These are phyloP conservation scores for Coleophora deauratella DNA, from an alignment of 2,888 invertebrate genomes.

Conservation along the genomic window DNA sequence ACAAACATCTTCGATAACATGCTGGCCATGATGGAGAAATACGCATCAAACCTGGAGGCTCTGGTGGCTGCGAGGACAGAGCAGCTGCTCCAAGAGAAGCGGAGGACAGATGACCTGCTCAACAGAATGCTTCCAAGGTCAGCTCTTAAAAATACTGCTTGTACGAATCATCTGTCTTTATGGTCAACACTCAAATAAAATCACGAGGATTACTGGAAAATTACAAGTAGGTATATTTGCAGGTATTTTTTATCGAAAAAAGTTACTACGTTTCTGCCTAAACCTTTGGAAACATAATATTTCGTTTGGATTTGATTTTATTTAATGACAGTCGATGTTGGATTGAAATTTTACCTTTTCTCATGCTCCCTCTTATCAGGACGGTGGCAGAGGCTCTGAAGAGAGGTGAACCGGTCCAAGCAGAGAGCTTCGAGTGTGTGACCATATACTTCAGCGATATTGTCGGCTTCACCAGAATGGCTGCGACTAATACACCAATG, in stretches of 20 bases:
- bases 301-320: too few species aligned
- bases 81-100: slow-evolving; percentile 86
- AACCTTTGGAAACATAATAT: too few species aligned
- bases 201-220: too few species aligned
- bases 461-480: slow-evolving; percentile 87
- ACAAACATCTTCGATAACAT: slow-evolving; percentile 92
- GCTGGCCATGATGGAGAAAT: slow-evolving; percentile 93
- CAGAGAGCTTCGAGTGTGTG: slow-evolving; percentile 87
- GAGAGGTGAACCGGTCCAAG: slow-evolving; percentile 84
- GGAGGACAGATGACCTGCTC: slow-evolving; percentile 86
- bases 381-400: slow-evolving; percentile 87
- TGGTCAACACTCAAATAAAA: too few species aligned
- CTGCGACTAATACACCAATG: slow-evolving; percentile 85
- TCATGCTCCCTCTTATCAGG: slow-evolving; percentile 50
- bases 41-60: slow-evolving; percentile 89
- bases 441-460: slow-evolving; percentile 91
- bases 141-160: slow-evolving; percentile 18
- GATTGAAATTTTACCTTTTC: too few species aligned
- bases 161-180: too few species aligned
- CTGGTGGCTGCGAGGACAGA: slow-evolving; percentile 88
- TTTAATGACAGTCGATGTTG: too few species aligned
- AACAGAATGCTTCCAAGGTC: slow-evolving; percentile 91
- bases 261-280: too few species aligned
- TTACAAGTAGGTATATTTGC: too few species aligned
- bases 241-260: too few species aligned